A percentile compares a stretch with the other conserved stretches of the same genome.
These are phyloP conservation scores for Lasioglossum pauxillum DNA, from an alignment of 2,888 invertebrate genomes.

Conservation along the genomic window DNA sequence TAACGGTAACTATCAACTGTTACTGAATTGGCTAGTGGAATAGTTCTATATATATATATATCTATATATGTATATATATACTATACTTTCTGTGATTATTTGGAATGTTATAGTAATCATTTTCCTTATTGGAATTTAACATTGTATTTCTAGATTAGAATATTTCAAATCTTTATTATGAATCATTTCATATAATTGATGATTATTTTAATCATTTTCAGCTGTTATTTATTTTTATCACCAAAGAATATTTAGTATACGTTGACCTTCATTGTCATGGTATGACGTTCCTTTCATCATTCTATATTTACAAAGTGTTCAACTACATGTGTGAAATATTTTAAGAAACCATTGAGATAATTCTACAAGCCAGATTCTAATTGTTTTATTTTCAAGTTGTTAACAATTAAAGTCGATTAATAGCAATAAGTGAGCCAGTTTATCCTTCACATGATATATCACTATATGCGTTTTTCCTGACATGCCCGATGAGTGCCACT, in stretches of 20 bases:
- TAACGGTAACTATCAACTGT: slow-evolving; percentile 36
- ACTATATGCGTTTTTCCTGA: background rate
- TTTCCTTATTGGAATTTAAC: slow-evolving; percentile 59
- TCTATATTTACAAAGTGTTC: slow-evolving; percentile 16
- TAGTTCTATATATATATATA: slow-evolving; percentile 16
- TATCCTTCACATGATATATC: background rate
- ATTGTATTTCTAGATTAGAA: slow-evolving; percentile 20
- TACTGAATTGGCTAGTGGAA: slow-evolving; percentile 45
- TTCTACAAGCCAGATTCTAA: background rate
- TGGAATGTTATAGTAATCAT: slow-evolving; percentile 51
- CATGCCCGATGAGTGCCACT: background rate
- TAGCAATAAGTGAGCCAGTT: background rate
- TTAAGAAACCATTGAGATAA: background rate
- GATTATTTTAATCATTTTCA: slow-evolving; percentile 35
- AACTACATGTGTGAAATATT: background rate
- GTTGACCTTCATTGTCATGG: slow-evolving; percentile 43
- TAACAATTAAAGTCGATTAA: background rate
- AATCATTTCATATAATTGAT: slow-evolving; percentile 23
- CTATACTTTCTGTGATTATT: slow-evolving; percentile 63
- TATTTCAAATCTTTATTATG: slow-evolving; percentile 31
- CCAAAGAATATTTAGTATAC: slow-evolving; percentile 51
- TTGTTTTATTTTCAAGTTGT: background rate
- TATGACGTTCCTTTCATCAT: slow-evolving; percentile 57
- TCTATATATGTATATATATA: slow-evolving; percentile 50
- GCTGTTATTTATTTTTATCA: slow-evolving; percentile 53